Evolutionary conservation across 2,113 vertebrate species (phyloP), one percentile per base, ranked within the genome.

Genomic region (Laticauda laticaudata): DNA sequence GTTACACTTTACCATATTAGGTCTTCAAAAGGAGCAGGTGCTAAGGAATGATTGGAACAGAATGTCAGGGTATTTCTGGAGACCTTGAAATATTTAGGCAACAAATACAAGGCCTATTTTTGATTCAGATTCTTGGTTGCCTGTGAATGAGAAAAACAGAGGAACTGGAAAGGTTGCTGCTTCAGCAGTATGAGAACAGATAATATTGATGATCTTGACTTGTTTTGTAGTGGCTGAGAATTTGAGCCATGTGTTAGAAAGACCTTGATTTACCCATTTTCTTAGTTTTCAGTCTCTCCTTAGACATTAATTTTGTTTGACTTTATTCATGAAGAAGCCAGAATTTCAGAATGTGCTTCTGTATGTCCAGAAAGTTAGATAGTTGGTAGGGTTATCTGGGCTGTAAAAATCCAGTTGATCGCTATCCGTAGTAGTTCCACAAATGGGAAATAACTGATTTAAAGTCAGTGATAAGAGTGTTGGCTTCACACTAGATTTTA

Each of bases 11-110:
- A 91, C 91, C 90, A 89, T 0, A 0, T 34, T 86, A 90, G 87
- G 87, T 48, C 26, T 88, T 91, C 91, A 0, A 87, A 59, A 95
- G 89, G 21, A 34, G 85, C 21, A 43, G 43, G 86, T 48, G 91
- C 0, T 2, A 0, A 91, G 90, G 94, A 95, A 92, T 55, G 90
- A 93, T 81, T 85, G 90, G 15, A 92, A 94, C 5, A 86, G 48
- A 90, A 43, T 95, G 59, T 75, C 75, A 89, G 91, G 34, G 1
- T 0, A 92, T 61, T 93, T 90, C 91, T 29, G 10, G 43, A 21
- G 69, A n/a, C 92, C 57, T 51, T 21, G 85, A 88, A 93, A 85
- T 87, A 91, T 94, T 61, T 0, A 64, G 15, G 34, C 75, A 81
- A 43, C 34, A 43, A 1, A 0, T 64, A 54, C 92, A 92, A n/a